Percentiles rank a stretch among this genome's conserved stretches.
phyloP scores from a whole-genome alignment of 2,797 vertebrate species.

The Arremon brunneinucha region DNA sequence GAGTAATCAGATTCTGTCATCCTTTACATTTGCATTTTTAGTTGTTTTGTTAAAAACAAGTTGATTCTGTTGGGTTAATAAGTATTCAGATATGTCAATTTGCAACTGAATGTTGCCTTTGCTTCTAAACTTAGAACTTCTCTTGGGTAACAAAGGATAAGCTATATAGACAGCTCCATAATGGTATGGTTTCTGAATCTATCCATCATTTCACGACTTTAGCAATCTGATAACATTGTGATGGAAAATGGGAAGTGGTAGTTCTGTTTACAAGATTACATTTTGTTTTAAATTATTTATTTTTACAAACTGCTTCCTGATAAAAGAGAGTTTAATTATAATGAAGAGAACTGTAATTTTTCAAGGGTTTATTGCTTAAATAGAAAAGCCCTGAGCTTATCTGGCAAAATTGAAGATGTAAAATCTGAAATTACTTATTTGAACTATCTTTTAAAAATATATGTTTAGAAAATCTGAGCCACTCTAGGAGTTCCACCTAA shows the following conservation, averaged over 20 bases:
- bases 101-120: background rate
- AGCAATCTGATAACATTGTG: background rate
- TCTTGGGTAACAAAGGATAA: background rate
- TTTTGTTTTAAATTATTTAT: background rate
- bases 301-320: background rate
- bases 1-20: background rate
- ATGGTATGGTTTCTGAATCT: background rate
- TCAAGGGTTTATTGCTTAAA: background rate
- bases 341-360: background rate
- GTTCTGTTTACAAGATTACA: background rate
- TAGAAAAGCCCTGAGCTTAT: background rate
- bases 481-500: background rate
- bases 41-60: background rate
- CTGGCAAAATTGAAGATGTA: accelerated
- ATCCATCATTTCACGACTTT: background rate
- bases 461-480: background rate
- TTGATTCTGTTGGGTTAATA: background rate
- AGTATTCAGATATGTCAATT: background rate
- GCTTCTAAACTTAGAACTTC: background rate
- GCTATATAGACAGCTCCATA: background rate
- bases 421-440: background rate
- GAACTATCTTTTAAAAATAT: background rate
- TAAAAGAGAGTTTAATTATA: background rate
- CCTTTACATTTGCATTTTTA: conserved; percentile 2
- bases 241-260: background rate